Evolutionary conservation across 2,797 vertebrate species (phyloP).

Genomic region (Rhabdophis nuchalis): DNA sequence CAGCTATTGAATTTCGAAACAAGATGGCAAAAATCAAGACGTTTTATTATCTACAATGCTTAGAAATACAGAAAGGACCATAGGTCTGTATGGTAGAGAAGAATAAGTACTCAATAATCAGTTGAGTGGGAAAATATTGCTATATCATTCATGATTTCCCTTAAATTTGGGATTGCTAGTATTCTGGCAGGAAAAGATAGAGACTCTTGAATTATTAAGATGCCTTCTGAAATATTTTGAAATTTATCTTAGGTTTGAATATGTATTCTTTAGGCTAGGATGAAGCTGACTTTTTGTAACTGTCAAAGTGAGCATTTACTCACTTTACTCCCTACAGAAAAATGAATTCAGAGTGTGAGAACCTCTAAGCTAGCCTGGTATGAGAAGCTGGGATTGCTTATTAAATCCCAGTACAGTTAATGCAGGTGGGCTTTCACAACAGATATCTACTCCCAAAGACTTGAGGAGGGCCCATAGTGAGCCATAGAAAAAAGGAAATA

Average conservation of each 20-base stretch:
- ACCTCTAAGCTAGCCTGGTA: neutral
- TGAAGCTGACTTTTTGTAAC: neutral
- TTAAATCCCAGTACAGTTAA: neutral
- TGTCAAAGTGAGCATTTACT: neutral
- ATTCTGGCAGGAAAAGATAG: neutral
- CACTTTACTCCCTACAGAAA: neutral
- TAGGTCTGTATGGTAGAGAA: neutral
- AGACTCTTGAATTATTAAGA: neutral
- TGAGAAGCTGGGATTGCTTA: neutral
- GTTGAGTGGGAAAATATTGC: neutral
- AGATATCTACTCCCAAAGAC: neutral
- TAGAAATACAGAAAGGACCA: neutral
- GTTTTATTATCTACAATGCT: neutral
- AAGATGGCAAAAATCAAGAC: neutral
- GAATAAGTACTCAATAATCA: neutral
- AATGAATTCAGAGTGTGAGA: neutral
- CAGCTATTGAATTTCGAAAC: neutral
- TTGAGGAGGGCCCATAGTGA: neutral
- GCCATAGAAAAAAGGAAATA: neutral
- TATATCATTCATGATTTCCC: neutral
- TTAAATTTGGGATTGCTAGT: neutral
- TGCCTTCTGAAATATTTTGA: neutral
- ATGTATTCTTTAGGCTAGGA: neutral
- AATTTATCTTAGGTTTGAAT: neutral
- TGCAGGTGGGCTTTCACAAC: neutral